Evolutionary conservation across 2,888 invertebrate species (phyloP), one percentile per base, ranked within the genome.

Genomic region (Blera fallax): DNA sequence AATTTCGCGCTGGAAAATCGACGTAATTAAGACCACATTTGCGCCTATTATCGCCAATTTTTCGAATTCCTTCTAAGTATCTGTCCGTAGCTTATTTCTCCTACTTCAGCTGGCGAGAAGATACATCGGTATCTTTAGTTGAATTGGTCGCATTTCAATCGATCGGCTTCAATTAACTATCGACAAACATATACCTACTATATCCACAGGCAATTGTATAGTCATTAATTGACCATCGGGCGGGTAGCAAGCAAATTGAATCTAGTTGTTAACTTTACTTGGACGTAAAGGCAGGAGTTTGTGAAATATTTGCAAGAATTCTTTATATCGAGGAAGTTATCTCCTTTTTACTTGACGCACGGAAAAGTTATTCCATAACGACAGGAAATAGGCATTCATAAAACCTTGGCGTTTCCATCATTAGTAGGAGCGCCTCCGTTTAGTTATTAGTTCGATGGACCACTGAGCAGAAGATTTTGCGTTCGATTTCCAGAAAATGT

Each of bases 121-220:
- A 80, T 76, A 84, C 84, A 80, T 76, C 84, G 80, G 84, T 69
- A 80, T 84, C 84, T 74, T 80, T 84, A 16, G 56, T 76, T 81
- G 65, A 76, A 88, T 88, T 82, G 73, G 87, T 83, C 76, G 88
- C 87, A 87, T 87, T 85, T 84, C 87, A 76, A 87, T 77, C 87
- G 88, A 84, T 87, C 88, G 79, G 69, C 69, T 88, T 88, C 87
- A 87, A 88, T 88, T 88, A 88, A 83, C 79, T 76, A 87, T 70
- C 52, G 78, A 54, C 60, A 62, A 8, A 62, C 67, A n/a, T 34
- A n/a, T n/a, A n/a, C n/a, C n/a, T n/a, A 43, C 65, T 81, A 67
- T 64, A 65, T 72, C 74, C 82, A 78, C 45, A 64, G 29, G 56
- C 79, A 32, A 43, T 24, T 64, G 45, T 69, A 32, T 52, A 58